These are phyloP conservation scores for Chrysocyon brachyurus DNA, from an alignment of 2,797 vertebrate genomes.

Conservation along the genomic window DNA sequence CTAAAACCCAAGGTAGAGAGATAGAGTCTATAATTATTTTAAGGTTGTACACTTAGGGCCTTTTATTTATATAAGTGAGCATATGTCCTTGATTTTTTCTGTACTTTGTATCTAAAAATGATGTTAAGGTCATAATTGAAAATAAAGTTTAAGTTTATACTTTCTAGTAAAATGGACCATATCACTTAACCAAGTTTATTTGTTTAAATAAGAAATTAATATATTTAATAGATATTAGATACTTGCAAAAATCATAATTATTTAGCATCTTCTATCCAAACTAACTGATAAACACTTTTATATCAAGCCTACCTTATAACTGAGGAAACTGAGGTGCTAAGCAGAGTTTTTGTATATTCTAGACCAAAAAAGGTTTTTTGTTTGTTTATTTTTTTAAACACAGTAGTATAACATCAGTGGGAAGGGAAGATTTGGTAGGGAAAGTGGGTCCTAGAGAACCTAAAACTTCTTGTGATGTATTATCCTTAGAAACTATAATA, in stretches of 20 bases:
- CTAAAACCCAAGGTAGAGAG: background rate
- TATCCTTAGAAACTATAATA: background rate
- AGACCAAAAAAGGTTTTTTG: background rate
- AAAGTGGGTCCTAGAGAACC: background rate
- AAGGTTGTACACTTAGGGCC: background rate
- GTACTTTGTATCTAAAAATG: background rate
- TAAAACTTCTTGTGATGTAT: background rate
- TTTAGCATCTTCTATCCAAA: background rate
- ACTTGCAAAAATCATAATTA: background rate
- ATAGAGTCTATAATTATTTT: background rate
- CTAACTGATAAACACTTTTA: background rate
- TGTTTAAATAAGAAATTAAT: slow-evolving; percentile 36
- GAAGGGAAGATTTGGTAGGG: background rate
- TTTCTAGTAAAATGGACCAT: background rate
- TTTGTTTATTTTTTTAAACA: background rate
- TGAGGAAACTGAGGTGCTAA: background rate
- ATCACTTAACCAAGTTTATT: background rate
- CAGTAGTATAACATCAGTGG: background rate
- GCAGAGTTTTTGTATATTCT: background rate
- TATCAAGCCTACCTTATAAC: background rate
- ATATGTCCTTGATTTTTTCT: background rate
- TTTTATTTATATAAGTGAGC: slow-evolving; percentile 1
- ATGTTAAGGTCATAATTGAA: background rate
- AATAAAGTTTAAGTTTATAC: background rate
- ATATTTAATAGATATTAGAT: background rate